phyloP scores from a whole-genome alignment of 2,888 invertebrate species.

The Coleophora deauratella region DNA sequence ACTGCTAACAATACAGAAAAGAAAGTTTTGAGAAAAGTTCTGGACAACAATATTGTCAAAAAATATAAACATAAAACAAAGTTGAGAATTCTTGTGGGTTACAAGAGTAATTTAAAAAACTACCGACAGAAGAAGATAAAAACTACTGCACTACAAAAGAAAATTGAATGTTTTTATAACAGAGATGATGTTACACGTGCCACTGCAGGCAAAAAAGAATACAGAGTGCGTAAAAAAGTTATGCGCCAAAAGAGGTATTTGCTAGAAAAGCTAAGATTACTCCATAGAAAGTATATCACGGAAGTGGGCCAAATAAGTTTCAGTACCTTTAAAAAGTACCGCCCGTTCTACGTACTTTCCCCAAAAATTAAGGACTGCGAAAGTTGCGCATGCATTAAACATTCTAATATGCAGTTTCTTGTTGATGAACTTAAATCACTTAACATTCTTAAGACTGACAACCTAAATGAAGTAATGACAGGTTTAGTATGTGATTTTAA shows the following conservation, averaged over 20 bases:
- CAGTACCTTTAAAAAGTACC: slow-evolving; percentile 16
- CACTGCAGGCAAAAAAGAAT: slow-evolving; percentile 17
- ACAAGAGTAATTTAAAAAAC: slow-evolving; percentile 4
- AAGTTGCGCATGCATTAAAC: slow-evolving; percentile 15
- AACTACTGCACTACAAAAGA: slow-evolving; percentile 2
- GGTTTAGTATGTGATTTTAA: slow-evolving; percentile 9
- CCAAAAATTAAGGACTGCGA: slow-evolving; percentile 14
- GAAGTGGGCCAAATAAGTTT: slow-evolving; percentile 13
- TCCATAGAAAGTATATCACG: slow-evolving; percentile 10
- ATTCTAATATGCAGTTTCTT: slow-evolving; percentile 14
- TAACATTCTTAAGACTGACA: slow-evolving; percentile 7
- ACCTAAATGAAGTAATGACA: slow-evolving; percentile 9
- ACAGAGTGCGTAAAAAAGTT: slow-evolving; percentile 9
- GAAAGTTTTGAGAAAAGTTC: slow-evolving; percentile 5
- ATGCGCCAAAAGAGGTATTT: slow-evolving; percentile 7
- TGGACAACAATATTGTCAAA: slow-evolving; percentile 5
- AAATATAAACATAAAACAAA: slow-evolving; percentile 7
- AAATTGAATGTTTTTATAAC: slow-evolving; percentile 11
- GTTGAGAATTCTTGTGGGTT: slow-evolving; percentile 2
- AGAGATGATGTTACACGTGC: slow-evolving; percentile 13
- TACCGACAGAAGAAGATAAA: too few relatives aligned
- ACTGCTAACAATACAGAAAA: slow-evolving; percentile 1
- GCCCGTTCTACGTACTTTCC: slow-evolving; percentile 14
- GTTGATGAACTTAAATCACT: slow-evolving; percentile 9
- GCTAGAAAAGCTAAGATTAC: slow-evolving; percentile 7